Percentiles rank a stretch among this genome's conserved stretches.
Conservation (phyloP, 2,113 vertebrate genomes). For the Hippolais icterina region DNA sequence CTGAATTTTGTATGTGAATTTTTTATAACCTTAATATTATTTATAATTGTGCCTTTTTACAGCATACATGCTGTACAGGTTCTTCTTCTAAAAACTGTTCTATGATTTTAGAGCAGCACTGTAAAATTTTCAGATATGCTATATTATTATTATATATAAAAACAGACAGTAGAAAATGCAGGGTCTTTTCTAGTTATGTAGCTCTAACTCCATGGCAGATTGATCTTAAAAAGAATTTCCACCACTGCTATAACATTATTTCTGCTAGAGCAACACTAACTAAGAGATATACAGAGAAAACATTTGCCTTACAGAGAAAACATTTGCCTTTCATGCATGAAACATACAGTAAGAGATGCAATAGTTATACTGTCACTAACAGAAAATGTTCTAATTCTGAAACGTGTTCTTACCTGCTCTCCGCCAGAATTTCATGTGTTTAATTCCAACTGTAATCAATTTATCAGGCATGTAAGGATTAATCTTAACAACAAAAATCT, state of each 20-base stretch:
- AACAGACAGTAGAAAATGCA: background rate
- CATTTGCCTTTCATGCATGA: background rate
- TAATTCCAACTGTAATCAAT: slow-evolving; percentile 95
- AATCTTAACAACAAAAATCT: slow-evolving; percentile 97
- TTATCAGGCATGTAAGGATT: slow-evolving; percentile 96
- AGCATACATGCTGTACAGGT: background rate
- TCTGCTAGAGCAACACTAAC: background rate
- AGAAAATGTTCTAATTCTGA: background rate
- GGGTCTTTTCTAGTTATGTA: background rate
- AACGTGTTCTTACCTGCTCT: slow-evolving; percentile 85
- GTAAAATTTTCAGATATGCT: background rate
- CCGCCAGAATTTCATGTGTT: slow-evolving; percentile 98
- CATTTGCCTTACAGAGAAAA: background rate
- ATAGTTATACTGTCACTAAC: background rate
- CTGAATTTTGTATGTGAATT: background rate
- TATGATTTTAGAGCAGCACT: background rate
- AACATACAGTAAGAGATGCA: background rate
- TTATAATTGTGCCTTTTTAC: background rate
- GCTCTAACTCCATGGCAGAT: background rate
- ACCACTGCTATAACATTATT: background rate
- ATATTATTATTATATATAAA: background rate
- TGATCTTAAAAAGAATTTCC: background rate
- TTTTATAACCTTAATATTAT: background rate
- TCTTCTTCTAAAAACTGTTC: background rate
- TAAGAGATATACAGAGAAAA: background rate